Evolutionary conservation across 1,140 invertebrate species (phyloP), one percentile per base, ranked within the genome.

Genomic region (Calliopsis andreniformis): DNA sequence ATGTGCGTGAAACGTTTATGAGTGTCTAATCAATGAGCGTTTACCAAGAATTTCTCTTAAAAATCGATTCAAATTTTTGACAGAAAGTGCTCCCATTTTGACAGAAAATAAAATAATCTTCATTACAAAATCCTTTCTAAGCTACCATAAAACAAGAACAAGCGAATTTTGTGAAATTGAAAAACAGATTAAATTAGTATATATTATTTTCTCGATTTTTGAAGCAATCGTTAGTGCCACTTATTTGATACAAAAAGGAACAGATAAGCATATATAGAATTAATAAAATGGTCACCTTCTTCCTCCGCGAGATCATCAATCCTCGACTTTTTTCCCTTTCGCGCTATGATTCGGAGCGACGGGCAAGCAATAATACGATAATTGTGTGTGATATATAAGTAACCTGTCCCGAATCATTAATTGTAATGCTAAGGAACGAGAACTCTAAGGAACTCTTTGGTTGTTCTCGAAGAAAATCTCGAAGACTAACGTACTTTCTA

Each of bases 301-400:
- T 20, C 43, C 59, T 6, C 12, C n/a, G 69, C 42, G 28, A 20
- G 6, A 12, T 59, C 20, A 20, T 63, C 59, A 8, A 66, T 20
- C 10, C 7, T 68, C 35, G 2, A 2, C 1, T 18, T 16, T 55
- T 66, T 20, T 20, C 62, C 42, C 49, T 61, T 66, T 43, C 71
- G 23, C 30, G 42, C 20, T 23, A 30, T 25, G 39, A 55, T 73
- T 66, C 49, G 43, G 49, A 43, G 51, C 39, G 49, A 66, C 30
- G 62, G 64, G 71, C 51, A 75, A 75, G 71, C 71, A 75, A 75
- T 75, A 75, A 75, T 75, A 75, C 71, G 71, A 56, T 75, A 75
- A 67, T 64, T 69, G 51, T 58, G 71, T 58, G 62, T 75, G 71
- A 75, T 75, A 75, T 67, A 25, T 75, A 58, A 75, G n/a, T 45